These are phyloP conservation scores for Penaeus japonicus DNA, from an alignment of 1,140 invertebrate species.

Conservation along the genomic window DNA sequence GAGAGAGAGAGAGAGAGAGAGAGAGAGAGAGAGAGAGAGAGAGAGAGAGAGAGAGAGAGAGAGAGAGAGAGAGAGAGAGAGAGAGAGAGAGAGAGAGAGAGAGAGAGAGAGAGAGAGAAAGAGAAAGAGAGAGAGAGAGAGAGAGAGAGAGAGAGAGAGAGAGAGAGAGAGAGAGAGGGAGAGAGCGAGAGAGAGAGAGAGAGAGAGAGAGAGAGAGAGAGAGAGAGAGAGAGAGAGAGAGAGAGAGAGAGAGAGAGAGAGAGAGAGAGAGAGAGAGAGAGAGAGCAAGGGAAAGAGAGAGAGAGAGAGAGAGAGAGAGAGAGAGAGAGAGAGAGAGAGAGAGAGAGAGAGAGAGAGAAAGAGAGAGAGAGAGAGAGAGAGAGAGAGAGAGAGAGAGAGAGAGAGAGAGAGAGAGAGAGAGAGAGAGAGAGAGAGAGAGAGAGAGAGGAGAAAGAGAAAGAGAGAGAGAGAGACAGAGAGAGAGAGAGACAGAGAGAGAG, in stretches of 20 bases:
- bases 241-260: too few species aligned
- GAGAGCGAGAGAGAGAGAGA: too few species aligned
- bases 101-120: neutral
- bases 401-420: neutral
- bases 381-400: neutral
- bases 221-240: too few species aligned
- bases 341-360: neutral
- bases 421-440: neutral
- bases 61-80: too few species aligned
- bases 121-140: neutral
- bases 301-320: conserved; percentile 17
- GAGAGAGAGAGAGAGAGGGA: too few species aligned
- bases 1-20: too few species aligned
- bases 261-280: too few species aligned
- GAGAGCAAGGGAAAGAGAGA: too few species aligned
- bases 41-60: too few species aligned
- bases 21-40: too few species aligned
- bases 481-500: neutral
- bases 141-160: too few species aligned
- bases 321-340: conserved; percentile 3
- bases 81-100: neutral
- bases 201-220: too few species aligned
- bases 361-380: neutral
- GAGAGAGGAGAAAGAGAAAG: neutral
- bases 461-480: neutral